Evolutionary conservation across 2,888 invertebrate genomes (phyloP), one percentile per base, ranked within the genome.

Genomic region (Drosophila incognita): DNA sequence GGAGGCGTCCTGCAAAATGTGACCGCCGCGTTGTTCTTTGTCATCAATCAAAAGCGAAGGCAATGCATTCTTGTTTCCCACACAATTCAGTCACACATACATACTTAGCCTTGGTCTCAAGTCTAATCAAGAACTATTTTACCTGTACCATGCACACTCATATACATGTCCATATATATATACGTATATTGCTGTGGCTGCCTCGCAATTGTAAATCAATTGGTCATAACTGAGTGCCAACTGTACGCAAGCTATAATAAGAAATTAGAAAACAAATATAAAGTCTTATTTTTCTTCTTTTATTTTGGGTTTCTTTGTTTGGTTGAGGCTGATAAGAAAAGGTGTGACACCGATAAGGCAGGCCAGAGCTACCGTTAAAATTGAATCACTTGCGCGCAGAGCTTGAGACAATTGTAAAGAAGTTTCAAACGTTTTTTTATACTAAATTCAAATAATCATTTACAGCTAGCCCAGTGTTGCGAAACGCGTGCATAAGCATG

Each of bases 381-480:
- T 79, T 79, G 59, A 72, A 82, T 82, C 82, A 81, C 72, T 72
- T 69, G 89, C 71, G 56, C 60, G 57, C 42, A 59, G 51, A 57
- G 40, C 24, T 58, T n/a, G 7, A 69, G 77, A 76, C 77, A 81
- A 57, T 63, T 65, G 29, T 31, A 48, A 49, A 33, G 13, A 33
- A 52, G 58, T 62, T 59, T 66, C 29, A 40, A 57, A 72, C 18
- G 13, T 31, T 53, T 4, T 21, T 69, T 35, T 54, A 31, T 63
- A 68, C 57, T 59, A 61, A 77, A 81, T 54, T 61, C 57, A 52
- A 67, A 38, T 71, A 76, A 80, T 83, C 56, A 66, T 85, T 84
- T 85, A 70, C 80, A 82, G 88, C 82, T 84, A 61, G 67, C 51
- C 71, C 72, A 84, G 86, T 85, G 79, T 59, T 79, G 78, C 73